These are phyloP conservation scores for Myotis planiceps DNA, from an alignment of 2,797 vertebrate genomes.

Conservation along the genomic window DNA sequence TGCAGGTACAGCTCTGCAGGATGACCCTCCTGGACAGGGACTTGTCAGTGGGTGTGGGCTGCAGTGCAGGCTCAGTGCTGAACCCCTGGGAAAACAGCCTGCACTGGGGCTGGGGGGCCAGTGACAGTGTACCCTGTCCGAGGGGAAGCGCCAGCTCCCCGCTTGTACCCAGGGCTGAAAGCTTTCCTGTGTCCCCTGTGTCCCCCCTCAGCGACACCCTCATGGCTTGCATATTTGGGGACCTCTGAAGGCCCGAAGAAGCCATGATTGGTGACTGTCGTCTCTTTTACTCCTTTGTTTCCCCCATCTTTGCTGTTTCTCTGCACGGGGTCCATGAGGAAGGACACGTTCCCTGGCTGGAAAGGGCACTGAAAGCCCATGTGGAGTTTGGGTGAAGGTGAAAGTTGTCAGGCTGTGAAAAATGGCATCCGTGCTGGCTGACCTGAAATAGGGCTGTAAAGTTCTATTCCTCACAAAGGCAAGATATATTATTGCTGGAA, in stretches of 20 bases:
- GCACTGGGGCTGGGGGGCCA: not conserved
- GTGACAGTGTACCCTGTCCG: not conserved
- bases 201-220: not conserved
- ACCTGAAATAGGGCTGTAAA: conserved; percentile 89
- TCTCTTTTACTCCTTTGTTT: not conserved
- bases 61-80: not conserved
- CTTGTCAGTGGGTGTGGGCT: not conserved
- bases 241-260: not conserved
- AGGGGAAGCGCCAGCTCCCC: not conserved
- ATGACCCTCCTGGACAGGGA: not conserved
- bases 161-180: not conserved
- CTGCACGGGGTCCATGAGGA: not conserved
- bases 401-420: conserved; percentile 91
- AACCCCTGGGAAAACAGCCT: not conserved
- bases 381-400: conserved; percentile 89
- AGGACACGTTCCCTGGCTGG: conserved; percentile 74
- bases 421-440: conserved; percentile 88
- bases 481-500: conserved; percentile 92
- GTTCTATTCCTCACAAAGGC: conserved; percentile 89
- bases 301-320: not conserved
- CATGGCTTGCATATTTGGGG: not conserved
- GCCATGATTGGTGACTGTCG: fast-evolving
- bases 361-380: conserved; percentile 83
- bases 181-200: fast-evolving
- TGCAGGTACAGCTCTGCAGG: not conserved